Evolutionary conservation across 92 coral and sea anemone species (phyloP), one percentile per base, ranked within the genome.

Genomic region (Phenganax stokvisi): DNA sequence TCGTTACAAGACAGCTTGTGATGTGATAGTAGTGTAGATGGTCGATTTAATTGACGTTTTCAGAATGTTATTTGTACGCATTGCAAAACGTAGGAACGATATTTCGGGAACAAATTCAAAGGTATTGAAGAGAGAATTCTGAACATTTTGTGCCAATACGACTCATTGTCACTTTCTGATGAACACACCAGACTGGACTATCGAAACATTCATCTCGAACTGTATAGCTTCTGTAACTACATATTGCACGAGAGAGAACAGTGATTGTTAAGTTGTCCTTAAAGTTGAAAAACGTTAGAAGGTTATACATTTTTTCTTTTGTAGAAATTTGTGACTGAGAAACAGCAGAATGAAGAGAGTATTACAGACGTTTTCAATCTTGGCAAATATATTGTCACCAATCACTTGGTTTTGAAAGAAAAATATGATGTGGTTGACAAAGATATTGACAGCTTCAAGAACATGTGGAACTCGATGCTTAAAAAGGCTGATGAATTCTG

Each of bases 281-380:
- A 16, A 4, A 54, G 28, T 53, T 54, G 27, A 7, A 17, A 30
- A 17, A 10, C 29, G 44, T 37, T 20, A 6, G 7, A 30, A 51
- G 61, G 15, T 9, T 57, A 6, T 76, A 54, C 31, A 13, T 77
- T 37, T 58, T 8, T 76, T 27, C 8, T 30, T 57, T 10, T 31
- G 51, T 79, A 79, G 83, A 79, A 79, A 79, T 79, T 79, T 16
- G 72, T 54, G 44, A 79, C 51, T 58, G 83, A 79, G 83, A 79
- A 62, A 51, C 51, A 62, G 5, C 72, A 79, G n/a, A 79, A 79
- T 54, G 83, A 79, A 52, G 83, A 79, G 54, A 79, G 83, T 54
- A 79, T 79, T 15, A 79, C 67, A n/a, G 83, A 79, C 52, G 83
- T 79, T 0, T 68, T 79, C 31, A 79, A 79, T 54, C 83, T 79